phyloP scores from a whole-genome alignment of 2,113 vertebrate genomes.

The Promerops cafer region DNA sequence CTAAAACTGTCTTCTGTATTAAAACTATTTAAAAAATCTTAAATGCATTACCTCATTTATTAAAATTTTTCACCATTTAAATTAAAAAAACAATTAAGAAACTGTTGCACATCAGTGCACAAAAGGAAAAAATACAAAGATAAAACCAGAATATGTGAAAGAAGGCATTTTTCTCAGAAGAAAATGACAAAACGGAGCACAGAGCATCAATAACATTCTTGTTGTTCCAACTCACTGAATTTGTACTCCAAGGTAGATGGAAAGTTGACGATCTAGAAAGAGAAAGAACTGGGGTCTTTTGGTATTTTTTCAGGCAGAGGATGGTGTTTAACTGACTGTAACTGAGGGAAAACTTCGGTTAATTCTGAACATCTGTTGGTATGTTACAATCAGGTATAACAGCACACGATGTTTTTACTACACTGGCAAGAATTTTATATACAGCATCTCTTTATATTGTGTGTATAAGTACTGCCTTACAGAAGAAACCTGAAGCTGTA shows the following conservation, averaged over 20 bases:
- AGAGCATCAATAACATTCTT: neutral
- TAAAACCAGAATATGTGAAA: neutral
- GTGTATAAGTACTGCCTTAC: neutral
- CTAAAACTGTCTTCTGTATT: neutral
- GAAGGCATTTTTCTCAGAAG: neutral
- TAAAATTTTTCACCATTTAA: neutral
- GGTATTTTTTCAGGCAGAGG: neutral
- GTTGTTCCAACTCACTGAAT: neutral
- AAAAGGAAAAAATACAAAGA: neutral
- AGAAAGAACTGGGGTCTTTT: neutral
- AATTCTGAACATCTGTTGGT: neutral
- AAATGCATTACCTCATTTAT: neutral
- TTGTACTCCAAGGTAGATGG: neutral
- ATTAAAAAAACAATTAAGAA: neutral
- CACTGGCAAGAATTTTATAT: neutral
- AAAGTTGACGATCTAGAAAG: neutral
- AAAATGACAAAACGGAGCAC: neutral
- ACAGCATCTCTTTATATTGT: neutral
- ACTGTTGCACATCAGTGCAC: neutral
- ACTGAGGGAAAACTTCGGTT: neutral
- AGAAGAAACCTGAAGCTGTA: neutral
- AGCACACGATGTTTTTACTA: neutral
- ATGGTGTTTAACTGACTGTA: neutral
- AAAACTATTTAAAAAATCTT: neutral
- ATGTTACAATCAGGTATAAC: neutral